A percentile compares a stretch with the other conserved stretches of the same genome.
phyloP scores from a whole-genome alignment of 53 echinoderm and acorn worm genomes.

The Actinopyga echinites region DNA sequence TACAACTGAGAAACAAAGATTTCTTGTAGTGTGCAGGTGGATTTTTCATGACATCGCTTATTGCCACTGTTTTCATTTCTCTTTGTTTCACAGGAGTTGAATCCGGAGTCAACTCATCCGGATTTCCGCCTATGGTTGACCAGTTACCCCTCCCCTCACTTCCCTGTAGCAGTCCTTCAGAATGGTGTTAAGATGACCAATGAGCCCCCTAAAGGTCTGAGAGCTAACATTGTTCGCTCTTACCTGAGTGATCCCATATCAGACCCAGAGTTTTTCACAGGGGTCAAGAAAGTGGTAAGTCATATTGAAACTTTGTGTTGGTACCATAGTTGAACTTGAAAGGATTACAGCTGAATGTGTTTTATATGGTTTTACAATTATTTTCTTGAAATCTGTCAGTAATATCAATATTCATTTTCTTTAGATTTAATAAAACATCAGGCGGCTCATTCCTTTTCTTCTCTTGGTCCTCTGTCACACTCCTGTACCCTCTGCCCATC shows the following conservation, averaged over 20 bases:
- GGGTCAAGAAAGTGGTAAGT: conserved; percentile 78
- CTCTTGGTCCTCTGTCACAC: too few relatives aligned
- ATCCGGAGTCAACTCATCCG: conserved; percentile 94
- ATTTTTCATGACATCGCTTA: not conserved
- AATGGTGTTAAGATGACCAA: conserved; percentile 99
- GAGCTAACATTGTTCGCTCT: conserved; percentile 93
- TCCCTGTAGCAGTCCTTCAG: conserved; percentile 92
- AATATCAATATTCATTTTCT: too few relatives aligned
- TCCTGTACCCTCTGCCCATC: too few relatives aligned
- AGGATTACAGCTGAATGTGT: too few relatives aligned
- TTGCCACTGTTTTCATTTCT: not conserved
- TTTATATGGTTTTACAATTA: too few relatives aligned
- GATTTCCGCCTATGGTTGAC: conserved; percentile 99
- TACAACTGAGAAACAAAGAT: not conserved
- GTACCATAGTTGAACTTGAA: too few relatives aligned
- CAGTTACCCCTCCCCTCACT: conserved; percentile 93
- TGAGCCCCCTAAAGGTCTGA: conserved; percentile 90
- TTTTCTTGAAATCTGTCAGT: too few relatives aligned
- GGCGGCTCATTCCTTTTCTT: too few relatives aligned
- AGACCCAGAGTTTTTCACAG: conserved; percentile 93
- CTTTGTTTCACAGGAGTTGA: conserved; percentile 67
- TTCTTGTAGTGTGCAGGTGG: not conserved
- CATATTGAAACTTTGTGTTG: too few relatives aligned
- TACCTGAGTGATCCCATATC: conserved; percentile 98
- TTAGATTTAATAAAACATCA: too few relatives aligned